phyloP scores from a whole-genome alignment of 2,797 vertebrate species.

The Clamator glandarius region DNA sequence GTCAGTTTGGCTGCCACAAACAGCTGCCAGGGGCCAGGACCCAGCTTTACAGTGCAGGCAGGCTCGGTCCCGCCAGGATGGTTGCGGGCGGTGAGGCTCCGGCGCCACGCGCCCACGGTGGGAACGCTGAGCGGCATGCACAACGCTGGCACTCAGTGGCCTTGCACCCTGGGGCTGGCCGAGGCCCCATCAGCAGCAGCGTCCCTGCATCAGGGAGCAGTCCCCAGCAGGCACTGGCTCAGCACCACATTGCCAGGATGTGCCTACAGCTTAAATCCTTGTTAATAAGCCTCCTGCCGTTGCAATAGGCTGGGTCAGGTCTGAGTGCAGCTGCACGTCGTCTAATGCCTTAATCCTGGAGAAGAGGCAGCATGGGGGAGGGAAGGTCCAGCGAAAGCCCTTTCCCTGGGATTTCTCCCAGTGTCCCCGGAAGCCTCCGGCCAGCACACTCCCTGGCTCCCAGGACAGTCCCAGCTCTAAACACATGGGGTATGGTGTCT shows the following conservation, averaged over 20 bases:
- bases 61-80: not conserved
- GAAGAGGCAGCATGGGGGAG: not conserved
- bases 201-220: not conserved
- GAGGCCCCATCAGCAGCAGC: not conserved
- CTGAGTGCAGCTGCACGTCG: rapidly evolving
- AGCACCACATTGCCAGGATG: rapidly evolving
- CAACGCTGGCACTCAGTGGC: not conserved
- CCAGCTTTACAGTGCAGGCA: rapidly evolving
- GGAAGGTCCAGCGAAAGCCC: not conserved
- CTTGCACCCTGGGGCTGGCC: rapidly evolving
- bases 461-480: not conserved
- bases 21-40: not conserved
- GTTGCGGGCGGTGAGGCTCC: not conserved
- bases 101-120: not conserved
- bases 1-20: not conserved
- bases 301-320: not conserved
- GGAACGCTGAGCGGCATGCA: rapidly evolving
- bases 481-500: rapidly evolving
- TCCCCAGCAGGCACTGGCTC: rapidly evolving
- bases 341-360: not conserved
- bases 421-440: not conserved
- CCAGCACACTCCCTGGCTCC: not conserved
- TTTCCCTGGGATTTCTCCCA: not conserved
- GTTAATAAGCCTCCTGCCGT: not conserved
- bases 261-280: not conserved